Base-by-base conservation (phyloP, 2,797 vertebrate genomes). In the Catharus ustulatus region DNA sequence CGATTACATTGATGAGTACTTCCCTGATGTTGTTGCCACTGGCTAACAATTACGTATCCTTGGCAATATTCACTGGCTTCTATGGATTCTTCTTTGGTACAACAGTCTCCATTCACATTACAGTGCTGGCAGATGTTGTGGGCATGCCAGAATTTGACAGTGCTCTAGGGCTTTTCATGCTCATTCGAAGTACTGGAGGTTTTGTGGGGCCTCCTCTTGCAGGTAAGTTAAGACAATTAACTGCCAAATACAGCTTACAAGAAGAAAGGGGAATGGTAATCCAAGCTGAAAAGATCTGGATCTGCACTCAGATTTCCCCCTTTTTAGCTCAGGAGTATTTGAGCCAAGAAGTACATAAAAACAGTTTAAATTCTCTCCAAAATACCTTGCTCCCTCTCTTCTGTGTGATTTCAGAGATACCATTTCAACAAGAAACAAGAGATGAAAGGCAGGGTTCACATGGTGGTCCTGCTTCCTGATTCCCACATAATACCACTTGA, bases 141-240 rank as follows among this genome's bases (percentile, higher is more conserved):
- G 98, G 98, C 9, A 95, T 97, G 77, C 84, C 96, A 43, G 89
- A 96, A 94, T 97, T 98, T 15, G 97, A 98, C 63, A 98, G 97
- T 10, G 97, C 98, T 4, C 94, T 98, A 59, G 98, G 97, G 22
- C 98, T 98, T 95, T 98, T 98, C 96, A 98, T 98, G 98, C 96
- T 98, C 46, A 97, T 98, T 75, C 96, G 97, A 87, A 98, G 98
- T 90, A 96, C 94, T 30, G 98, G 98, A 79, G 98, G 98, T 51
- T 97, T 98, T 80, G 77, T 98, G 23, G 98, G 98, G 55, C 97
- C 97, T 8, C 97, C 98, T 64, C 95, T 98, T 26, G 97, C 97
- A 20, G 98, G 98, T 98, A 93, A 94, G 88, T 96, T 87, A 45
- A 88, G 51, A 59, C 14, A 49, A 51, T 52, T 62, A 40, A 73